Conservation (phyloP, 2,797 vertebrate genomes). For the Melanotaenia boesemani region DNA sequence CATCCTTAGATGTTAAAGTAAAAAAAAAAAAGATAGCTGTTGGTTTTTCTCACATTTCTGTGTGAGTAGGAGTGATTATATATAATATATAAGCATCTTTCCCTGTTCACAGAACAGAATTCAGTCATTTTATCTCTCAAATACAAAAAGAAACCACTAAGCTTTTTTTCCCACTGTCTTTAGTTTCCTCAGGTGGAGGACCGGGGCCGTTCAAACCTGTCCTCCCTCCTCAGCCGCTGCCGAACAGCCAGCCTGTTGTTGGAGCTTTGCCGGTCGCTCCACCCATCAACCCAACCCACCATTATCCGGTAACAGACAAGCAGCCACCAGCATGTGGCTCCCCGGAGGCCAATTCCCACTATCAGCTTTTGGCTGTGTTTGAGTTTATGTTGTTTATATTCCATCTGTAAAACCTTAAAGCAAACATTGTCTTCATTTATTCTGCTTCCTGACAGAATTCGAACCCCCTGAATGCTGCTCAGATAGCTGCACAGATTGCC, state of each 20-base stretch:
- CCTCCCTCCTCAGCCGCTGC: conserved; percentile 80
- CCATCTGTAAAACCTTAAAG: conserved; percentile 46
- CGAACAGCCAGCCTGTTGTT: conserved; percentile 69
- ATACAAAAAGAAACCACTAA: conserved; percentile 13
- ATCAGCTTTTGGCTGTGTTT: conserved; percentile 49
- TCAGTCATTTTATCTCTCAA: neutral
- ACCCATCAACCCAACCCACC: conserved; percentile 67
- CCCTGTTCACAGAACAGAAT: neutral
- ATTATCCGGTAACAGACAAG: conserved; percentile 75
- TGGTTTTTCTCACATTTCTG: conserved; percentile 4
- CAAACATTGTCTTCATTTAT: conserved; percentile 60
- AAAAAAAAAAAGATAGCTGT: neutral
- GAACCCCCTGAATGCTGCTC: conserved; percentile 83
- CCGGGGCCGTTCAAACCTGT: conserved; percentile 86
- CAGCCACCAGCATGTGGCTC: conserved; percentile 28
- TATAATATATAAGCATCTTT: conserved; percentile 1
- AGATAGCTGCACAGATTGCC: conserved; percentile 87
- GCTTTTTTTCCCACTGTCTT: conserved; percentile 20
- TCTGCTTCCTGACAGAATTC: conserved; percentile 63
- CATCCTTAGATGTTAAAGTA: neutral
- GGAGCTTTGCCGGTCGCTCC: conserved; percentile 75
- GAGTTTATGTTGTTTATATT: conserved; percentile 44
- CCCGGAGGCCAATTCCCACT: conserved; percentile 41
- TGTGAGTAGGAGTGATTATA: conserved; percentile 2
- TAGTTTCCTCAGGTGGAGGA: conserved; percentile 81